These are phyloP conservation scores for Acanthis flammea DNA, from an alignment of 2,797 vertebrate species.

Conservation along the genomic window DNA sequence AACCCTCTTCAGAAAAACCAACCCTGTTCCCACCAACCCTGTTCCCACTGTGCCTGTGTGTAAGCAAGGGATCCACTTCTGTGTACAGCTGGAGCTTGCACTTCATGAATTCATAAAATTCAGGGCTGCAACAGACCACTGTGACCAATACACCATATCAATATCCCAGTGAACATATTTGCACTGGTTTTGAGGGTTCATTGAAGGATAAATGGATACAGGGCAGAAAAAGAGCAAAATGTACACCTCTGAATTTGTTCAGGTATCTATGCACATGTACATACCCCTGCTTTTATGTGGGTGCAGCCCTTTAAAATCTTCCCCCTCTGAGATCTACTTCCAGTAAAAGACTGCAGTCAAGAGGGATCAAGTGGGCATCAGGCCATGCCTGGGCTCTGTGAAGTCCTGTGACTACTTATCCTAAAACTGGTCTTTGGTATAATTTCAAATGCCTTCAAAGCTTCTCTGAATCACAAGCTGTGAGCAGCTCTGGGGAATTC, in stretches of 20 bases:
- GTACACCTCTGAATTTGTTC: background rate
- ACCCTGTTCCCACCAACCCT: background rate
- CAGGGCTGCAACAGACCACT: fast-evolving
- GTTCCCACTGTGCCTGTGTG: background rate
- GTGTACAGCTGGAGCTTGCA: background rate
- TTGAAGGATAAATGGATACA: background rate
- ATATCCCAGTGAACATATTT: background rate
- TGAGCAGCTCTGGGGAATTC: background rate
- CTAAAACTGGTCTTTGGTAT: background rate
- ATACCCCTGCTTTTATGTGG: background rate
- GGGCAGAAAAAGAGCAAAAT: background rate
- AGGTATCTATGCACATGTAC: fast-evolving
- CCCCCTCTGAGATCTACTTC: background rate
- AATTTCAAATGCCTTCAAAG: background rate
- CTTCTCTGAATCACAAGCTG: background rate
- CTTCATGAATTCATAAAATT: background rate
- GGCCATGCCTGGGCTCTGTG: background rate
- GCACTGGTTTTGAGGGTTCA: background rate
- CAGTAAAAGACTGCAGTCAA: background rate
- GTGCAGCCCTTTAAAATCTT: background rate
- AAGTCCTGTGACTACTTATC: background rate
- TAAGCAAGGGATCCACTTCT: background rate
- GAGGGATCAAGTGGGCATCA: background rate
- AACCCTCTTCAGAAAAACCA: background rate
- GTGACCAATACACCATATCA: background rate